These are phyloP conservation scores for Drosophila nikananu DNA, from an alignment of 1,140 invertebrate genomes.

Conservation along the genomic window DNA sequence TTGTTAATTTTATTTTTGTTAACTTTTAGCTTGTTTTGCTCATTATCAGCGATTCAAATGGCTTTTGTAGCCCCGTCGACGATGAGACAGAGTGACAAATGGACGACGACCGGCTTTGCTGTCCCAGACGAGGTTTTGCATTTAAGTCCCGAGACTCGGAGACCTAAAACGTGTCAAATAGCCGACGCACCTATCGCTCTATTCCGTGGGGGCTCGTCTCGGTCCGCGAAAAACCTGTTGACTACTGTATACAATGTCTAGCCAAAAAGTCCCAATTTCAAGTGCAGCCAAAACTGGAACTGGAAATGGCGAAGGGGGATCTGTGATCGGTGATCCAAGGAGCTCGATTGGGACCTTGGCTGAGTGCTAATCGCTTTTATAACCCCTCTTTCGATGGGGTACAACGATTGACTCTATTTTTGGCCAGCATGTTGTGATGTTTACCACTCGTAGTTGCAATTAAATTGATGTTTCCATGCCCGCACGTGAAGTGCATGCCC, in stretches of 20 bases:
- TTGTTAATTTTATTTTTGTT: conserved; percentile 21
- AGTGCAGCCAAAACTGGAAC: conserved; percentile 16
- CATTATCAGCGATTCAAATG: conserved; percentile 62
- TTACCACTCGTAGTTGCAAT: conserved; percentile 40
- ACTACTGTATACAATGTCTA: conserved; percentile 2
- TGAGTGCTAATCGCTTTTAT: conserved; percentile 5
- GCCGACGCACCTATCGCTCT: conserved; percentile 21
- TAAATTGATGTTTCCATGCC: conserved; percentile 29
- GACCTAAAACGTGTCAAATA: conserved; percentile 5
- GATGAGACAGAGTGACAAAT: conserved; percentile 20
- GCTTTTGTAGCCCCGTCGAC: conserved; percentile 21
- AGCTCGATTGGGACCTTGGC: conserved; percentile 6
- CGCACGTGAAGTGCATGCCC: conserved; percentile 38
- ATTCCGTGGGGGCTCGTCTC: conserved; percentile 47
- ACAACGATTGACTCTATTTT: conserved; percentile 28
- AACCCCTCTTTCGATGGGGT: conserved; percentile 6
- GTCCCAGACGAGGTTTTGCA: conserved; percentile 38
- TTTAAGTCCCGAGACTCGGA: conserved; percentile 15
- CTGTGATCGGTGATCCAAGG: conserved; percentile 16
- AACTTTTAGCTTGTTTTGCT: conserved; percentile 52
- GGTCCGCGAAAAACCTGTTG: conserved; percentile 23
- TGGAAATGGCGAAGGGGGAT: background rate
- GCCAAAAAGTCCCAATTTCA: conserved; percentile 9
- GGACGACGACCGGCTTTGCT: conserved; percentile 23
- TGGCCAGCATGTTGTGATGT: conserved; percentile 19